These are phyloP conservation scores for Budorcas taxicolor DNA, from an alignment of 2,113 vertebrate species.

Conservation along the genomic window DNA sequence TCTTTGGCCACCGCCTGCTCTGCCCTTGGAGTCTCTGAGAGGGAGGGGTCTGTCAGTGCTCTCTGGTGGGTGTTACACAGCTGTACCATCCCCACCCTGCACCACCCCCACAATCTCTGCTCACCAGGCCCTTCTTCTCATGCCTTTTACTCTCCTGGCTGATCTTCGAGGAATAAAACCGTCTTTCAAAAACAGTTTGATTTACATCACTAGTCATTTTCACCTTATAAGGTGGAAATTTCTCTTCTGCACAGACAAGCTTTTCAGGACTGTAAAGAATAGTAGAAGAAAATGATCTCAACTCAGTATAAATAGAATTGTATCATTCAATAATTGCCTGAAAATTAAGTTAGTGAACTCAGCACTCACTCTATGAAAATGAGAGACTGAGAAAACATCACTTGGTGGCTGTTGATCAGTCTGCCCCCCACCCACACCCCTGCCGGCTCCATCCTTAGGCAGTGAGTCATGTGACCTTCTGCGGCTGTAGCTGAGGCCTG, in stretches of 20 bases:
- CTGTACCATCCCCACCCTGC: neutral
- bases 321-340: neutral
- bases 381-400: neutral
- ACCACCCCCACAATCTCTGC: neutral
- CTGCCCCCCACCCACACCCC: neutral
- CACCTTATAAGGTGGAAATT: neutral
- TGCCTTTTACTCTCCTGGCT: neutral
- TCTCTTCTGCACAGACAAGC: neutral
- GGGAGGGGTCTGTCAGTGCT: neutral
- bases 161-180: neutral
- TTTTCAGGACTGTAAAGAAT: constrained; percentile 21
- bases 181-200: constrained; percentile 12
- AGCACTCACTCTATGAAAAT: neutral
- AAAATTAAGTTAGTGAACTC: neutral
- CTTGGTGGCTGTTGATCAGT: too few species aligned
- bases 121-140: neutral
- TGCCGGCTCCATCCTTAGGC: neutral
- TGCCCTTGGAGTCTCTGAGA: neutral
- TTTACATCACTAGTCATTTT: neutral
- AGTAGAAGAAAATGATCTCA: neutral
- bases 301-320: neutral
- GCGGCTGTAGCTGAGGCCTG: neutral
- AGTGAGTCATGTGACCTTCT: neutral
- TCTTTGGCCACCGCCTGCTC: neutral
- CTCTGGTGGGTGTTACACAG: fast-evolving